These are phyloP conservation scores for Pelecanoides urinatrix DNA, from an alignment of 2,113 vertebrate genomes.

Conservation along the genomic window DNA sequence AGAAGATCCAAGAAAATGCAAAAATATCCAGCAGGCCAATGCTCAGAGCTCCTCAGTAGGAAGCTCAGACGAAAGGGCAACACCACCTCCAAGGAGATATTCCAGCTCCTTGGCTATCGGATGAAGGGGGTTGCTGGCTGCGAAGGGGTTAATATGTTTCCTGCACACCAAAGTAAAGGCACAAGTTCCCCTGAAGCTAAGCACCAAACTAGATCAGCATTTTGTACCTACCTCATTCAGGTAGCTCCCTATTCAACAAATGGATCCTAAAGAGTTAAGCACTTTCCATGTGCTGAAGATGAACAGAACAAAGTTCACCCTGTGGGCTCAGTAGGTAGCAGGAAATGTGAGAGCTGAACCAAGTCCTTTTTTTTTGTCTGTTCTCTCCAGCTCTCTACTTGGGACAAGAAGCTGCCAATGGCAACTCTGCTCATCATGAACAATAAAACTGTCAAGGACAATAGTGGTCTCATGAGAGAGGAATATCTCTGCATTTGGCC, in stretches of 20 bases:
- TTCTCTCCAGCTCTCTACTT: neutral
- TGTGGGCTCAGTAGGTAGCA: neutral
- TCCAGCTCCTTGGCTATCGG: neutral
- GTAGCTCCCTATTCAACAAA: neutral
- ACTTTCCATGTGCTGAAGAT: neutral
- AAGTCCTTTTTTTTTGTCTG: neutral
- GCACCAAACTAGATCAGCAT: neutral
- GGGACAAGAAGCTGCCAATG: neutral
- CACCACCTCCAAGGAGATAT: neutral
- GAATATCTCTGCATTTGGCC: neutral
- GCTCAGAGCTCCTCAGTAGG: neutral
- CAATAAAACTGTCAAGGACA: constrained; percentile 14
- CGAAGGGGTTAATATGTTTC: neutral
- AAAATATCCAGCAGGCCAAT: neutral
- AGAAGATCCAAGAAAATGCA: neutral
- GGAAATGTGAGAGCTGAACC: neutral
- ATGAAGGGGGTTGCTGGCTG: neutral
- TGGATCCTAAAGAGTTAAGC: neutral
- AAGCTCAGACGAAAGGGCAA: neutral
- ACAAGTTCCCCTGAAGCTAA: neutral
- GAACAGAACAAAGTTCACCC: neutral
- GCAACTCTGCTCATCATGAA: neutral
- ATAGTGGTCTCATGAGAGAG: neutral
- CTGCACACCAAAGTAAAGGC: neutral
- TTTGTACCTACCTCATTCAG: neutral